A percentile compares a stretch with the other conserved stretches of the same genome.
Evolutionary conservation across 92 coral and sea anemone genomes (phyloP).

Genomic region (Pocillopora grandis): DNA sequence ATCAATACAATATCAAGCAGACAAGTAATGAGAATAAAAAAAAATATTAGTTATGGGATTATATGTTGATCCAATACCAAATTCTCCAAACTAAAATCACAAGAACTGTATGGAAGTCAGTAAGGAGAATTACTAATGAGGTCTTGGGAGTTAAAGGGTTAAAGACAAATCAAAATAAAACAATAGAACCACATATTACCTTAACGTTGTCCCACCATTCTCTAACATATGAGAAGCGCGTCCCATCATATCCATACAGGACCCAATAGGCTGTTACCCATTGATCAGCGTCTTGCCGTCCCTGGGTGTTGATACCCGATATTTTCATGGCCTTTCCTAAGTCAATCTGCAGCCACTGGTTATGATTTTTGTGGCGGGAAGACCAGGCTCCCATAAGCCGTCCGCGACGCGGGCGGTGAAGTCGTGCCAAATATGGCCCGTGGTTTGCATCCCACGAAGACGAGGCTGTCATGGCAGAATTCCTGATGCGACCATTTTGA

Average conservation of each 20-base stretch:
- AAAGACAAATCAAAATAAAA: neutral
- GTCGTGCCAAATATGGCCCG: constrained; percentile 57
- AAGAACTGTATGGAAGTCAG: no score
- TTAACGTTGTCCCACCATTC: constrained; percentile 62
- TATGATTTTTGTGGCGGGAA: constrained; percentile 65
- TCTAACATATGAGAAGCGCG: constrained; percentile 38
- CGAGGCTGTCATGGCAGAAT: constrained; percentile 70
- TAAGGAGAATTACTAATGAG: no score
- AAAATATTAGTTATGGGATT: no score
- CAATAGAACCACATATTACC: constrained; percentile 4
- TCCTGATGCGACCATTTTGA: constrained; percentile 69
- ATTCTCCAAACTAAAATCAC: no score
- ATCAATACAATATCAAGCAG: no score
- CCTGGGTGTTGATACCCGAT: constrained; percentile 66
- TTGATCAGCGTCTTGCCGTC: constrained; percentile 55
- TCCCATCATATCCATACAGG: constrained; percentile 60
- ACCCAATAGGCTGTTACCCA: constrained; percentile 63
- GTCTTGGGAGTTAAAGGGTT: no score
- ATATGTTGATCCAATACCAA: no score
- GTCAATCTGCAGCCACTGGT: constrained; percentile 74
- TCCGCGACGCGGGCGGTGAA: constrained; percentile 59
- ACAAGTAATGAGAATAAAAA: no score
- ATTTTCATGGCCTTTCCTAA: constrained; percentile 57
- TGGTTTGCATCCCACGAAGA: constrained; percentile 52
- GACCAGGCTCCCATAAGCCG: constrained; percentile 66